Evolutionary conservation across 2,797 vertebrate species (phyloP).

Genomic region (Cottoperca gobio): DNA sequence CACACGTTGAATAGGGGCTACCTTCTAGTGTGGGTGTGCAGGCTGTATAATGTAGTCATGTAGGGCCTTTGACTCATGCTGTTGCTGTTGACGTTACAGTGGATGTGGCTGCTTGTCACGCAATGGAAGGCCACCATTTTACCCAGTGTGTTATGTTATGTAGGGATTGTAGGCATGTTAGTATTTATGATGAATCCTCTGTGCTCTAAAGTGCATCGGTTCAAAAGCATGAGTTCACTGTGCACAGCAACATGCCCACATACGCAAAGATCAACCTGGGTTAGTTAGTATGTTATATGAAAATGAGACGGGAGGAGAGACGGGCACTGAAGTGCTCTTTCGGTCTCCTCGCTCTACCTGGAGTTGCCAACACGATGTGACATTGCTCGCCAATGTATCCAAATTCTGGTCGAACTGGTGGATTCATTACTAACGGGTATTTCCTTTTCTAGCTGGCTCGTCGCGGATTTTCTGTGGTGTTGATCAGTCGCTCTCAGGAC

Average conservation of each 20-base stretch:
- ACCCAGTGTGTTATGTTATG: neutral
- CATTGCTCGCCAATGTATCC: neutral
- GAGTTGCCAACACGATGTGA: neutral
- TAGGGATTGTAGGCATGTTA: neutral
- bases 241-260: neutral
- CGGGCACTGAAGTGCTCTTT: too few relatives aligned
- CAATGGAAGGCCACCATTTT: neutral
- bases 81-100: constrained; percentile 20
- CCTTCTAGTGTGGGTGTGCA: constrained; percentile 18
- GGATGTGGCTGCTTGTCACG: constrained; percentile 3
- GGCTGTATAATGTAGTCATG: constrained; percentile 27
- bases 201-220: neutral
- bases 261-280: neutral
- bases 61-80: constrained; percentile 39
- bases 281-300: neutral
- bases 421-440: neutral
- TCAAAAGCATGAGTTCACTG: neutral
- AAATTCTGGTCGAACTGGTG: neutral
- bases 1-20: constrained; percentile 44
- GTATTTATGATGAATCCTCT: neutral
- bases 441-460: constrained; percentile 87
- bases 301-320: neutral
- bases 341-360: neutral
- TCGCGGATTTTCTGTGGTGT: constrained; percentile 89
- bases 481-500: constrained; percentile 96